Conservation (phyloP, 1,140 invertebrate species). For the Drosophila santomea region DNA sequence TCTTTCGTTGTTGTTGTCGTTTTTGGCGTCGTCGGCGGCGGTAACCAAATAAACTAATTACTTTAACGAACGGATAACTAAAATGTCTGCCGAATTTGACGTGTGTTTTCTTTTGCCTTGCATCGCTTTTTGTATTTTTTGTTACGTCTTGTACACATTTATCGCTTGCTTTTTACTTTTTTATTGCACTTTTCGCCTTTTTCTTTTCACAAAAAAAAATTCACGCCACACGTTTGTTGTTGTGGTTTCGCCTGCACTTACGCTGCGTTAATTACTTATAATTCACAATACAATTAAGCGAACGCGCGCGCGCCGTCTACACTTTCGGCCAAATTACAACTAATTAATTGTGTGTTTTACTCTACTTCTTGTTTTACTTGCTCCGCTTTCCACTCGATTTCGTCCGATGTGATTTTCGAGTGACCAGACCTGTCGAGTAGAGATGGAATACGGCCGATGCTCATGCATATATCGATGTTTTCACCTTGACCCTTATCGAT, state of each 20-base stretch:
- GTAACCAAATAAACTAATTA: slow-evolving; percentile 6
- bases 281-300: not conserved
- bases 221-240: slow-evolving; percentile 23
- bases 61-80: not conserved
- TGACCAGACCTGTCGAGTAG: not conserved
- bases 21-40: slow-evolving; percentile 54
- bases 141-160: slow-evolving; percentile 10
- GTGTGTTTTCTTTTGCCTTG: slow-evolving; percentile 11
- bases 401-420: slow-evolving; percentile 9
- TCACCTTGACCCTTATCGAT: not conserved
- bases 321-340: slow-evolving; percentile 22
- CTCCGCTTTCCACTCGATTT: slow-evolving; percentile 24
- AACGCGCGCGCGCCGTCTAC: slow-evolving; percentile 15
- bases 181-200: slow-evolving; percentile 46
- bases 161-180: slow-evolving; percentile 38
- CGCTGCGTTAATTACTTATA: not conserved
- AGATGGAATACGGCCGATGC: not conserved
- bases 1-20: slow-evolving; percentile 20
- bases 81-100: slow-evolving; percentile 9
- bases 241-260: slow-evolving; percentile 12
- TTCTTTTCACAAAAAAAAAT: slow-evolving; percentile 56
- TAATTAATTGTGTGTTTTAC: slow-evolving; percentile 32
- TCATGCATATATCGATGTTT: not conserved
- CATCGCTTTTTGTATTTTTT: slow-evolving; percentile 6
- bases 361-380: slow-evolving; percentile 10